Evolutionary conservation across 2,113 vertebrate genomes (phyloP).

Genomic region (Pelusios castaneus): DNA sequence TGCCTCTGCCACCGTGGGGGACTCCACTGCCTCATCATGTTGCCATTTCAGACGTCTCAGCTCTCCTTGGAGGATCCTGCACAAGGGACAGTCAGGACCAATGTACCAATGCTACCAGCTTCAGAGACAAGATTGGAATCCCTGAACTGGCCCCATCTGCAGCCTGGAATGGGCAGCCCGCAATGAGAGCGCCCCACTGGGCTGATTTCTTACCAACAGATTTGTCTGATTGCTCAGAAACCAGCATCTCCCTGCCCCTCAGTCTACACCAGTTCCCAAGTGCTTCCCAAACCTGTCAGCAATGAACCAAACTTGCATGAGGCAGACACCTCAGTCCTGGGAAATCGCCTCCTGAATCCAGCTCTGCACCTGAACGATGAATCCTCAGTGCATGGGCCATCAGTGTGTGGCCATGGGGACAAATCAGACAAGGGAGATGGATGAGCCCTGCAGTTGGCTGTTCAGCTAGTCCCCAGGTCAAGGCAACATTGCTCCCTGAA

Average conservation of each 20-base stretch:
- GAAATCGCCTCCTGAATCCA: background rate
- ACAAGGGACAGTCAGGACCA: background rate
- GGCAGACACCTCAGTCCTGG: background rate
- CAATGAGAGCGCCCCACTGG: background rate
- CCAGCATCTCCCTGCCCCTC: background rate
- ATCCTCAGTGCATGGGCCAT: accelerated
- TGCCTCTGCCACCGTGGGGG: slow-evolving; percentile 83
- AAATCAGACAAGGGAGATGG: background rate
- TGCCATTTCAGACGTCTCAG: slow-evolving; percentile 95
- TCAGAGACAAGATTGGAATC: background rate
- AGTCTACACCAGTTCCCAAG: accelerated
- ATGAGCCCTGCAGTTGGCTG: background rate
- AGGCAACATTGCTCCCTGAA: background rate
- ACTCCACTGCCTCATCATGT: slow-evolving; percentile 90
- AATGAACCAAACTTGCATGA: background rate
- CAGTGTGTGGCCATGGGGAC: background rate
- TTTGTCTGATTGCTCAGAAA: background rate
- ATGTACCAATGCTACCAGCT: background rate
- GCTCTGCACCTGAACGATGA: background rate
- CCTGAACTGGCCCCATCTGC: accelerated
- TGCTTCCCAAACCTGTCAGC: background rate
- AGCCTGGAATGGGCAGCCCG: accelerated
- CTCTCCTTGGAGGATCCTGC: slow-evolving; percentile 95
- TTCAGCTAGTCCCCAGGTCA: background rate
- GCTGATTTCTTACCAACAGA: background rate